A percentile compares a stretch with the other conserved stretches of the same genome.
phyloP scores from a whole-genome alignment of 2,888 invertebrate species.

The Tetragnatha montana region DNA sequence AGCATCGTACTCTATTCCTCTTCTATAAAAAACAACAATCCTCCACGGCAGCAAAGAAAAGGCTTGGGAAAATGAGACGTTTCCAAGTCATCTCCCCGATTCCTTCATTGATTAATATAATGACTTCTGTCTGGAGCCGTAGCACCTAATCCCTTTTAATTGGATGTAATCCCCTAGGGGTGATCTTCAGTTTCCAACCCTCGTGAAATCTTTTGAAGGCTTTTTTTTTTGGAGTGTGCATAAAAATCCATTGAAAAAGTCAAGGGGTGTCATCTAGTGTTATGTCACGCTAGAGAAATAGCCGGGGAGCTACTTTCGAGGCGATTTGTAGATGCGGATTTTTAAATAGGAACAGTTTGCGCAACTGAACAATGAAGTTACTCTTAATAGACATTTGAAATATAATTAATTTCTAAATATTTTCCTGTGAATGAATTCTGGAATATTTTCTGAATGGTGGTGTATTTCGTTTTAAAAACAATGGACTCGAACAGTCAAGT shows the following conservation, averaged over 20 bases:
- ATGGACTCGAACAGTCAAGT: no score
- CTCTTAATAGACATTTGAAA: no score
- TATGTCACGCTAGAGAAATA: not conserved
- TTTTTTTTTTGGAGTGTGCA: not conserved
- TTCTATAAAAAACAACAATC: slow-evolving; percentile 10
- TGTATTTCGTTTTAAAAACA: no score
- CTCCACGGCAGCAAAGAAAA: not conserved
- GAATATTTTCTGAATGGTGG: no score
- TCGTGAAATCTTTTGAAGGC: slow-evolving; percentile 26
- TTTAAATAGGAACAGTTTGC: no score
- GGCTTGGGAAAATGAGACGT: slow-evolving; percentile 9
- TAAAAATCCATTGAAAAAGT: not conserved
- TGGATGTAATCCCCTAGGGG: slow-evolving; percentile 53
- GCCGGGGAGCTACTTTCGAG: no score
- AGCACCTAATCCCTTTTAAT: slow-evolving; percentile 54
- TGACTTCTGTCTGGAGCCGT: slow-evolving; percentile 45
- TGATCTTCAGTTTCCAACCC: slow-evolving; percentile 40
- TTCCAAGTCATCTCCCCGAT: slow-evolving; percentile 13
- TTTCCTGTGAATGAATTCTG: no score
- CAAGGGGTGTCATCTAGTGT: not conserved
- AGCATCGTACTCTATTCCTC: not conserved
- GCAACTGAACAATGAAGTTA: no score
- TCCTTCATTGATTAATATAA: slow-evolving; percentile 54
- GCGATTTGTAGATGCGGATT: no score
- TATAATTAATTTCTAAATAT: no score